phyloP scores from a whole-genome alignment of 2,888 invertebrate genomes.

The Idaea straminata region DNA sequence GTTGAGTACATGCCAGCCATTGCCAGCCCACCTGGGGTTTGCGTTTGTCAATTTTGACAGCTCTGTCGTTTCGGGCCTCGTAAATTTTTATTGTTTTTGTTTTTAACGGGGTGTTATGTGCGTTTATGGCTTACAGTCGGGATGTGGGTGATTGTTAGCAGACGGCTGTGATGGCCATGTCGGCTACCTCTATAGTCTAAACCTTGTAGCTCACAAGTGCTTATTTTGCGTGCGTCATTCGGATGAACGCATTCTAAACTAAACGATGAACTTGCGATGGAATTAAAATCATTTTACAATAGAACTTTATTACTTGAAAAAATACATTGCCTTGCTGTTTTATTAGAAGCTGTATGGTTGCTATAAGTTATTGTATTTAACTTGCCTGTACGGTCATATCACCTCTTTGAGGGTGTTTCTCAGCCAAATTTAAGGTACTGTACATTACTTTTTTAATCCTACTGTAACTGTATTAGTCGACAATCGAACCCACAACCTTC shows the following conservation, averaged over 20 bases:
- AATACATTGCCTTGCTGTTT: neutral
- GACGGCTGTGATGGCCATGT: conserved; percentile 32
- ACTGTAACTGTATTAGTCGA: neutral
- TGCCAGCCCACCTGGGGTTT: conserved; percentile 48
- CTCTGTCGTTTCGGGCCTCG: conserved; percentile 43
- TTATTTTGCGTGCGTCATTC: conserved; percentile 33
- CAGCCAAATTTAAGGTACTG: neutral
- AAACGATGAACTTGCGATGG: conserved; percentile 12
- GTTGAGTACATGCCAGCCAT: conserved; percentile 39
- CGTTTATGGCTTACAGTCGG: conserved; percentile 38
- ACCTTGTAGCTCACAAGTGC: conserved; percentile 37
- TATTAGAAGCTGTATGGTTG: neutral
- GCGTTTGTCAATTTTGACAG: conserved; percentile 51
- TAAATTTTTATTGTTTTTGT: conserved; percentile 65
- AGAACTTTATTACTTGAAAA: neutral
- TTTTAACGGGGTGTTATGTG: conserved; percentile 39
- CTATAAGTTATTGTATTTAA: neutral
- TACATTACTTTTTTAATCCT: neutral
- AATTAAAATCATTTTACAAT: neutral
- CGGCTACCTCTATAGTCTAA: conserved; percentile 14
- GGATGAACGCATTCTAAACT: conserved; percentile 35
- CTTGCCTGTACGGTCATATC: neutral
- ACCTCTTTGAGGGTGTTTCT: no score
- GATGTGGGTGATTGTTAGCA: conserved; percentile 35
- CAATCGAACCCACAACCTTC: neutral